Percentiles rank a stretch among this genome's conserved stretches.
phyloP scores from a whole-genome alignment of 2,113 vertebrate genomes.

The Gymnobelideus leadbeateri region DNA sequence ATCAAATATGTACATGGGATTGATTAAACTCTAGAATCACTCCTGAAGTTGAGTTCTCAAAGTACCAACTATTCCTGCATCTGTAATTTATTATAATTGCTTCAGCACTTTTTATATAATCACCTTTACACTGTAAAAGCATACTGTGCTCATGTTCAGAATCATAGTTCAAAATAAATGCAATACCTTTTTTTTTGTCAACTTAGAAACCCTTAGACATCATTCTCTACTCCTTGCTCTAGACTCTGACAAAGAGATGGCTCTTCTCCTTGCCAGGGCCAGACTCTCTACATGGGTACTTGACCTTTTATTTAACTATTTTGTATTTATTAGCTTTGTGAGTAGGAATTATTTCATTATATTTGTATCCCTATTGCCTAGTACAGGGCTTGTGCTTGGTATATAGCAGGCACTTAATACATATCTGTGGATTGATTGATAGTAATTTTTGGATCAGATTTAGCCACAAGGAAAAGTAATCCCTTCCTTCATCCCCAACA shows the following conservation, averaged over 20 bases:
- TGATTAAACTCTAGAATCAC: conserved; percentile 49
- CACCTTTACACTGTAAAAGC: conserved; percentile 56
- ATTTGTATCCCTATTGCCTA: not conserved
- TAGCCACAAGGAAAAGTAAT: conserved; percentile 30
- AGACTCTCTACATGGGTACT: not conserved
- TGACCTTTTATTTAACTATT: not conserved
- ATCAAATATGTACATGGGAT: not conserved
- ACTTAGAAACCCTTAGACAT: conserved; percentile 40
- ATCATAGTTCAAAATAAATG: conserved; percentile 56
- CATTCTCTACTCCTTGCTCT: not conserved
- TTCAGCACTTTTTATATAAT: conserved; percentile 68
- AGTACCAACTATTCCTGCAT: conserved; percentile 56
- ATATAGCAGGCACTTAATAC: not conserved
- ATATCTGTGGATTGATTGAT: not conserved
- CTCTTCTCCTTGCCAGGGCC: not conserved
- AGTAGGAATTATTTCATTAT: not conserved
- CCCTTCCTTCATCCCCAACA: not conserved
- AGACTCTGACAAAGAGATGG: not conserved
- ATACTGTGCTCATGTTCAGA: conserved; percentile 56
- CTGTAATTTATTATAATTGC: conserved; percentile 54
- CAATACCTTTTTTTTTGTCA: conserved; percentile 23
- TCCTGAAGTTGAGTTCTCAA: conserved; percentile 61
- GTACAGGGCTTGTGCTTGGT: not conserved
- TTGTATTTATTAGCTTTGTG: not conserved
- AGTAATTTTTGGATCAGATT: conserved; percentile 30